A percentile compares a stretch with the other conserved stretches of the same genome.
Evolutionary conservation across 2,888 invertebrate species (phyloP).

Genomic region (Hyles lineata): DNA sequence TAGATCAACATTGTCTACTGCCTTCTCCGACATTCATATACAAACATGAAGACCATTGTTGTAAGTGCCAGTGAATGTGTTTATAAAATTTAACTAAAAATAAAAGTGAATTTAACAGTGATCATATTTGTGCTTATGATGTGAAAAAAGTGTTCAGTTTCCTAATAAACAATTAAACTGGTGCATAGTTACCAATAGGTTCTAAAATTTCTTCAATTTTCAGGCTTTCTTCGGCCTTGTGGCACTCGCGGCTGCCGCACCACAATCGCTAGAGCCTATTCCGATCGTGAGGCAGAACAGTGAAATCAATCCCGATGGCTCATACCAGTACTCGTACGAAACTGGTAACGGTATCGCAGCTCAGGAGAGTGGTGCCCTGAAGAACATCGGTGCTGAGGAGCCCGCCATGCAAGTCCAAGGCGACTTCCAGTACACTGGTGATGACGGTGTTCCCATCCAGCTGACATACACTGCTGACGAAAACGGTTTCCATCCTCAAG

Average conservation of each 20-base stretch:
- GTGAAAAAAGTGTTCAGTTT: slow-evolving; percentile 10
- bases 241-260: slow-evolving; percentile 71
- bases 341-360: slow-evolving; percentile 87
- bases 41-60: slow-evolving; percentile 79
- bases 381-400: slow-evolving; percentile 82
- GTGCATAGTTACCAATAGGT: not conserved
- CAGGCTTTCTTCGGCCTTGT: slow-evolving; percentile 73
- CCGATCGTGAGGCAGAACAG: slow-evolving; percentile 83
- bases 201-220: slow-evolving; percentile 43
- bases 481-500: slow-evolving; percentile 88
- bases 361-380: slow-evolving; percentile 82
- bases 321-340: slow-evolving; percentile 85
- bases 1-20: slow-evolving; percentile 80
- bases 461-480: slow-evolving; percentile 88
- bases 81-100: slow-evolving; percentile 43
- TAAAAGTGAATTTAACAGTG: slow-evolving; percentile 34
- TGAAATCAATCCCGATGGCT: slow-evolving; percentile 85
- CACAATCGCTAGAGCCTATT: slow-evolving; percentile 70
- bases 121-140: not conserved
- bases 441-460: slow-evolving; percentile 85
- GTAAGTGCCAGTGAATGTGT: slow-evolving; percentile 77
- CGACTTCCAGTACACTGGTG: slow-evolving; percentile 86
- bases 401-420: slow-evolving; percentile 85
- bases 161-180: not conserved
- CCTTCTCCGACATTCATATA: slow-evolving; percentile 71